Evolutionary conservation across 1,140 invertebrate genomes (phyloP).

Genomic region (Macrobrachium rosenbergii): DNA sequence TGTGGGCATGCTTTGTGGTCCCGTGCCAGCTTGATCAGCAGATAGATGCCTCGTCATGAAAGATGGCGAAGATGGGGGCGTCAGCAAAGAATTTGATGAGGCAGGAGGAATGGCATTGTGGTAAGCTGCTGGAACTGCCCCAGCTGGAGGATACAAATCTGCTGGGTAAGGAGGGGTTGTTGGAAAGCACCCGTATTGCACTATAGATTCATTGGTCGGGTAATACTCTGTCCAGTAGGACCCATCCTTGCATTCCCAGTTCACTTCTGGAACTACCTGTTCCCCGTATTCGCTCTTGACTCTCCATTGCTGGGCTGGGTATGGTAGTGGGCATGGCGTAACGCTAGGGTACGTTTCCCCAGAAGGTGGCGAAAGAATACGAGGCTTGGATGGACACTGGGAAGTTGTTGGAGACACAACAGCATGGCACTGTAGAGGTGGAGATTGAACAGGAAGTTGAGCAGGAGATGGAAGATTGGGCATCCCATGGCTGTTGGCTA

Average conservation of each 20-base stretch:
- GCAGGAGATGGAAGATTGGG: too few species aligned
- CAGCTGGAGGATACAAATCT: conserved; percentile 27
- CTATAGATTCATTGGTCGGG: not conserved
- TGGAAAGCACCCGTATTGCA: conserved; percentile 36
- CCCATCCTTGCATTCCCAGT: conserved; percentile 39
- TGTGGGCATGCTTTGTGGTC: not conserved
- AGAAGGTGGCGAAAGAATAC: conserved; percentile 25
- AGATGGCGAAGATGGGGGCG: conserved; percentile 38
- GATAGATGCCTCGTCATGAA: conserved; percentile 20
- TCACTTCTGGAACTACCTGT: conserved; percentile 24
- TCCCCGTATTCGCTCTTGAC: conserved; percentile 43
- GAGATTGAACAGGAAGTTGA: too few species aligned
- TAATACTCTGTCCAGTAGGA: conserved; percentile 34
- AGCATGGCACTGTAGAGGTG: too few species aligned
- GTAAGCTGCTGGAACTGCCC: conserved; percentile 2
- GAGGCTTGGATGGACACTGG: conserved; percentile 1
- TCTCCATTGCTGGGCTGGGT: not conserved
- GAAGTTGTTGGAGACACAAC: too few species aligned
- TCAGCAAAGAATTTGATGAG: conserved; percentile 36
- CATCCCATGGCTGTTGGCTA: too few species aligned
- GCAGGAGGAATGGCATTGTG: not conserved
- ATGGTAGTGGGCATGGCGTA: not conserved
- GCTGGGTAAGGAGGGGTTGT: conserved; percentile 36
- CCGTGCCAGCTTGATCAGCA: not conserved
- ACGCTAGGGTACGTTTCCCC: conserved; percentile 1